Evolutionary conservation across 1,140 invertebrate species (phyloP), one percentile per base, ranked within the genome.

Genomic region (Caenorhabditis elegans): DNA sequence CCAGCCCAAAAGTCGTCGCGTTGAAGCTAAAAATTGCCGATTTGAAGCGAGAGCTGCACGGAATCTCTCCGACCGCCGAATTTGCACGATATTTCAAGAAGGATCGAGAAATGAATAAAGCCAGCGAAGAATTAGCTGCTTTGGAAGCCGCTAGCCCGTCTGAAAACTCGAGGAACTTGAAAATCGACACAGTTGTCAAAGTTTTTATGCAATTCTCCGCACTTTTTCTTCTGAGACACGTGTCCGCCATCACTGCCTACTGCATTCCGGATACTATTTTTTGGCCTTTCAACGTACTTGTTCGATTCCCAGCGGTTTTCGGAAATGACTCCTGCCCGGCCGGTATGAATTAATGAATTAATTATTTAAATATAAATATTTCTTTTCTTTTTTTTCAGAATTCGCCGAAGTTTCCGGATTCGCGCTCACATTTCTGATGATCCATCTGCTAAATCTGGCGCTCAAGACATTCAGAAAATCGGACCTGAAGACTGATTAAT

Each of bases 231-330:
- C 19, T 70, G 34, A 70, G 60, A 70, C 39, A 70, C n/a, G 60
- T 70, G 1, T 70, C 60, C 19, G 11, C 6, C 1, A 39, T 70
- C 4, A 70, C 60, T 36, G 60, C 60, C 10, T 70, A 70, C 19
- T 70, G 60, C n/a, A 70, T 70, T 70, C 60, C 60, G 17, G 60
- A 70, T 39, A 70, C 31, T 22, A 70, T 70, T 11, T 70, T 70
- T 10, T 70, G 60, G 60, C 60, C 60, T 3, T 70, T 70, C 34
- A 70, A 70, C 22, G 3, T 70, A 10, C n/a, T 70, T 5, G 34
- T 70, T 22, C 17, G 60, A 43, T 70, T 70, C 13, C 60, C 60
- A 8, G 60, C 60, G 8, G 11, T 70, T 22, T 70, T 39, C 11
- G 60, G 60, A 36, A 70, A 70, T 22, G 19, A 70, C 26, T 22